Conservation (phyloP, 2,113 vertebrate genomes). For the Calidris pygmaea region DNA sequence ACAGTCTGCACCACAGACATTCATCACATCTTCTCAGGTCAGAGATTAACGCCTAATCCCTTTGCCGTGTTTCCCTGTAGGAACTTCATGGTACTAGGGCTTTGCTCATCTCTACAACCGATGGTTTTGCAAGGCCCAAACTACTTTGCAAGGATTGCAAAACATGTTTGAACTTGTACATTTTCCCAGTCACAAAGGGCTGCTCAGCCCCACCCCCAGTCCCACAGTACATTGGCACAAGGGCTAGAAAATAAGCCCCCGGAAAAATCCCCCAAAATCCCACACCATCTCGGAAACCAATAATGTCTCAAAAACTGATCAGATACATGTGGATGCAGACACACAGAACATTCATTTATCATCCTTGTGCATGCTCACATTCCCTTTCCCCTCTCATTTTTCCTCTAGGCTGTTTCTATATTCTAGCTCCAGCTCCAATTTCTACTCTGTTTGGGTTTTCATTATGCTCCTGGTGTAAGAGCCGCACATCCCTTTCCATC, state of each 20-base stretch:
- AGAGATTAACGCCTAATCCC: neutral
- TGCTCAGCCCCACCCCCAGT: neutral
- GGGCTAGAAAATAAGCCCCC: neutral
- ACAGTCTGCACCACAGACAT: neutral
- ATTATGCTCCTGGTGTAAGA: neutral
- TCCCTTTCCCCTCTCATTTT: neutral
- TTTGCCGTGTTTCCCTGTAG: neutral
- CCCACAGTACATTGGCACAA: neutral
- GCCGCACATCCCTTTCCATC: neutral
- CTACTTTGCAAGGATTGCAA: neutral
- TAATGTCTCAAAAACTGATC: neutral
- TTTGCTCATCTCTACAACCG: neutral
- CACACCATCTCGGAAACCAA: neutral
- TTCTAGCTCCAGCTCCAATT: neutral
- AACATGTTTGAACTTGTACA: neutral
- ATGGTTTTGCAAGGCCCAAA: constrained; percentile 3
- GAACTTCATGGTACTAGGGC: neutral
- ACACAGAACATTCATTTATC: neutral
- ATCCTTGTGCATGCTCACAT: neutral
- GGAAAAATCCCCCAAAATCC: neutral
- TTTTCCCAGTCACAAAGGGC: neutral
- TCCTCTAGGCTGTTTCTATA: neutral
- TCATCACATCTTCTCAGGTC: neutral
- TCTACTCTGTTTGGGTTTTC: neutral
- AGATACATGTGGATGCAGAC: neutral